Percentiles rank a stretch among this genome's conserved stretches.
Conservation (phyloP, 2,113 vertebrate genomes). For the Aramus guarauna region DNA sequence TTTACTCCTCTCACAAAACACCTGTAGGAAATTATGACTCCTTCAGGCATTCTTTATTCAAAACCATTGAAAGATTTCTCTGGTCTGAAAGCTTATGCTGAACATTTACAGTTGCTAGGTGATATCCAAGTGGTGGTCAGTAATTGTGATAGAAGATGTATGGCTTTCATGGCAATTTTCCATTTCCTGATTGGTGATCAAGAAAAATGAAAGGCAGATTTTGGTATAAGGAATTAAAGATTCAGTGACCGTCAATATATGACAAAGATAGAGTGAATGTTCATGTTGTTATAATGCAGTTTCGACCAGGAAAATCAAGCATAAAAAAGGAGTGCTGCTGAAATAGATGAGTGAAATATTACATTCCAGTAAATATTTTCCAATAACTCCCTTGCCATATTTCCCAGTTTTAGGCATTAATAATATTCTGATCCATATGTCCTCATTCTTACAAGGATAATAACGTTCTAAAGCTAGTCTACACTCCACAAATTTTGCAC, state of each 20-base stretch:
- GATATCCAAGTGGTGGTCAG: background rate
- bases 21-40: background rate
- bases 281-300: background rate
- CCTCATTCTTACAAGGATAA: background rate
- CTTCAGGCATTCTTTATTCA: background rate
- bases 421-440: background rate
- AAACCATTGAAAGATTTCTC: background rate
- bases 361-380: background rate
- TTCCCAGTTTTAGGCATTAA: background rate
- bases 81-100: background rate
- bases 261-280: background rate
- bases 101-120: background rate
- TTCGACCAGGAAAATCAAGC: background rate
- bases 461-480: background rate
- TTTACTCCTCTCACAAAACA: background rate
- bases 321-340: background rate
- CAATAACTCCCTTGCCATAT: background rate
- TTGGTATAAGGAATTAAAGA: background rate
- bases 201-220: background rate
- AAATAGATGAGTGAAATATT: background rate
- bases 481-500: background rate
- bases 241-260: background rate
- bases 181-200: background rate
- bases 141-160: background rate
- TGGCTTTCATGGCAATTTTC: background rate